Percentiles rank a stretch among this genome's conserved stretches.
phyloP scores from a whole-genome alignment of 2,113 vertebrate species.

The Dicrurus megarhynchus region DNA sequence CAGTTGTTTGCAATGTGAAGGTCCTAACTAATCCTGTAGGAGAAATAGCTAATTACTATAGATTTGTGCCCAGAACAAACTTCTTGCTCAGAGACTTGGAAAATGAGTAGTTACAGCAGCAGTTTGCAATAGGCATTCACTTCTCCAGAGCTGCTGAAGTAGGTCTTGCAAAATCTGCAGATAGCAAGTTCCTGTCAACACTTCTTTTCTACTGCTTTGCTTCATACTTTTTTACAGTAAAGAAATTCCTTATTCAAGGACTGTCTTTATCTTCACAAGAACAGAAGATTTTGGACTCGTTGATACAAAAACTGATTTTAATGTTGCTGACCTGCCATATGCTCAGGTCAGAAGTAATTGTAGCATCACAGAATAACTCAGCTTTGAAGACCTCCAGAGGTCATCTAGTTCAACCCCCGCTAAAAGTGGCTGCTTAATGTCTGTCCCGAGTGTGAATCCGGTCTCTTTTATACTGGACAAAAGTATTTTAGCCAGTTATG shows the following conservation, averaged over 20 bases:
- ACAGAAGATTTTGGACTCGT: not conserved
- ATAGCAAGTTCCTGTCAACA: not conserved
- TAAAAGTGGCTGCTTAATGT: not conserved
- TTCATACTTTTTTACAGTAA: not conserved
- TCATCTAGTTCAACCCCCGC: not conserved
- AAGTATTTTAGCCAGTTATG: not conserved
- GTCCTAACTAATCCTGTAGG: not conserved
- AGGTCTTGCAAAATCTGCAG: not conserved
- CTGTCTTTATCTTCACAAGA: not conserved
- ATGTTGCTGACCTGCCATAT: not conserved
- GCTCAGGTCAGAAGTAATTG: not conserved
- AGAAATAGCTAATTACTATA: not conserved
- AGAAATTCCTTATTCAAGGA: not conserved
- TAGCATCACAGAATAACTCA: not conserved
- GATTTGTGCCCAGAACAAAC: not conserved
- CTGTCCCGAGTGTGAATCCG: fast-evolving
- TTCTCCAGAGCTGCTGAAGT: not conserved
- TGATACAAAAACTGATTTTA: not conserved
- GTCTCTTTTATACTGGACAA: not conserved
- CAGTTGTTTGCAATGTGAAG: not conserved
- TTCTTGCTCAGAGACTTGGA: not conserved
- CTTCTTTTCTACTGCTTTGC: not conserved
- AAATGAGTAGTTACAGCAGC: not conserved
- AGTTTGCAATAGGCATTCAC: not conserved
- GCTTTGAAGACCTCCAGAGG: not conserved